A percentile compares a stretch with the other conserved stretches of the same genome.
Evolutionary conservation across 2,797 vertebrate species (phyloP).

Genomic region (Pseudochaenichthys georgianus): DNA sequence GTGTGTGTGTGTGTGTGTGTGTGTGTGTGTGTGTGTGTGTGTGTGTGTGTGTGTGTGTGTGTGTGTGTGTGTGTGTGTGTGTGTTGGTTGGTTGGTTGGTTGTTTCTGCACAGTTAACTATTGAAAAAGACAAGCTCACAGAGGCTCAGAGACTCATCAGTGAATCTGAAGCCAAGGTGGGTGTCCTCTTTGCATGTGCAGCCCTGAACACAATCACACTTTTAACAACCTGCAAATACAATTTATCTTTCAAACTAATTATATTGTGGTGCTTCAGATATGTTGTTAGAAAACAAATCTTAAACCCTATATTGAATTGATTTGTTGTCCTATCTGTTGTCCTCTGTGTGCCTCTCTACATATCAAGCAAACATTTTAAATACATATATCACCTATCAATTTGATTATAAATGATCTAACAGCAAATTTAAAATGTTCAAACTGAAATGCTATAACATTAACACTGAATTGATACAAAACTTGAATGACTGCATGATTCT

Average conservation of each 20-base stretch:
- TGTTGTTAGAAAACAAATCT: not conserved
- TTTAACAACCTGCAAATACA: conserved; percentile 45
- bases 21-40: conserved; percentile 48
- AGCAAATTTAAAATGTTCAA: not conserved
- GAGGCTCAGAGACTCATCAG: conserved; percentile 85
- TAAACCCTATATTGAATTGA: conserved; percentile 22
- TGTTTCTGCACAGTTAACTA: conserved; percentile 83
- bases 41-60: no score
- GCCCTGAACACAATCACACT: conserved; percentile 31
- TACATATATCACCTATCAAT: no score
- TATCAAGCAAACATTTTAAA: not conserved
- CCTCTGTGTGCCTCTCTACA: not conserved
- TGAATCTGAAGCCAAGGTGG: conserved; percentile 86
- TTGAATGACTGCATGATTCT: not conserved
- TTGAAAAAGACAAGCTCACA: conserved; percentile 84
- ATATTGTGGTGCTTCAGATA: conserved; percentile 15
- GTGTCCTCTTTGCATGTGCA: conserved; percentile 73
- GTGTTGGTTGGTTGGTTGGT: conserved; percentile 25
- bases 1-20: conserved; percentile 47
- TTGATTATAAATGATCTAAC: no score
- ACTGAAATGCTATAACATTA: not conserved
- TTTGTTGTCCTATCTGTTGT: not conserved
- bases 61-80: no score
- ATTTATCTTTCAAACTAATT: not conserved
- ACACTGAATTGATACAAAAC: not conserved